Evolutionary conservation across 2,113 vertebrate species (phyloP).

Genomic region (Salvator merianae): DNA sequence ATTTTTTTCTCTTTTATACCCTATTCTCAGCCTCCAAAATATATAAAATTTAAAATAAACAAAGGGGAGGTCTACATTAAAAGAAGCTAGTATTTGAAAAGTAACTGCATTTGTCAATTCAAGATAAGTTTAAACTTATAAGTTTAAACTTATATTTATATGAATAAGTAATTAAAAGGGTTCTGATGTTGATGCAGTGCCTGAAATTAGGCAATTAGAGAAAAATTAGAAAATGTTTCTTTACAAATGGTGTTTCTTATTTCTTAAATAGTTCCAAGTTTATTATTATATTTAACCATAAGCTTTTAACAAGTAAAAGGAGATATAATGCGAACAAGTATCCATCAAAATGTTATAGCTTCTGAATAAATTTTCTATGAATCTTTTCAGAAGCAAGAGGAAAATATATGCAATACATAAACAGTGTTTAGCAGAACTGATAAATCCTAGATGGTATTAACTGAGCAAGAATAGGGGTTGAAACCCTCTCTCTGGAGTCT

Average conservation of each 20-base stretch:
- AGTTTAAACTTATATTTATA: neutral
- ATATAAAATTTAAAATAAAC: neutral
- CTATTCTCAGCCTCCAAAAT: no score
- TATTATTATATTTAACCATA: no score
- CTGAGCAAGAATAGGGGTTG: no score
- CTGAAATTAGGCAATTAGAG: slow-evolving; percentile 27
- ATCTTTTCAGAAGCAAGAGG: no score
- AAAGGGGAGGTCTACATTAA: neutral
- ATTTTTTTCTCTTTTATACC: slow-evolving; percentile 9
- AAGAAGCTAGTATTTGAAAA: neutral
- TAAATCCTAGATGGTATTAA: no score
- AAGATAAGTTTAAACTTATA: neutral
- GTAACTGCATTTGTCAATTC: neutral
- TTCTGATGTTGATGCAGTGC: neutral
- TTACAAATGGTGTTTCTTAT: slow-evolving; percentile 27
- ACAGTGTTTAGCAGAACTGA: no score
- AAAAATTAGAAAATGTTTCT: slow-evolving; percentile 20
- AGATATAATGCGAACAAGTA: no score
- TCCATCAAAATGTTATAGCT: no score
- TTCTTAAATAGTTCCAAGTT: slow-evolving; percentile 31
- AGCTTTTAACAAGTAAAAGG: no score
- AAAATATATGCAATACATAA: no score
- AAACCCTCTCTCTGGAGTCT: no score
- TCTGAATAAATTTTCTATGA: no score
- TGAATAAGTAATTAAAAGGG: slow-evolving; percentile 18